These are phyloP conservation scores for Tenebrosternarchus preto DNA, from an alignment of 2,113 vertebrate species.

Conservation along the genomic window DNA sequence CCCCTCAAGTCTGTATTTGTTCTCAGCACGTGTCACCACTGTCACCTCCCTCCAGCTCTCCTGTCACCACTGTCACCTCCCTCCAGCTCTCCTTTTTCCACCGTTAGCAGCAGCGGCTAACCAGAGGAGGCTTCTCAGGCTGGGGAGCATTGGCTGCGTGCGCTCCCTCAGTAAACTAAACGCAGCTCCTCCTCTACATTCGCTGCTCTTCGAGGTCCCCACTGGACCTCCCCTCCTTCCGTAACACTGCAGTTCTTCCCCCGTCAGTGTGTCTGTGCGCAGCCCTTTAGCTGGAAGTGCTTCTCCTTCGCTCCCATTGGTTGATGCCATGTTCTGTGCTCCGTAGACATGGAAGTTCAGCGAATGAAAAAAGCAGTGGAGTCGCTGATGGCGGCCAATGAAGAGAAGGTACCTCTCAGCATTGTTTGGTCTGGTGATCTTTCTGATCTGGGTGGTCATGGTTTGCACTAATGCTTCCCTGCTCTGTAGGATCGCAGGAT, in stretches of 20 bases:
- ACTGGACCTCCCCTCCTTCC: constrained; percentile 8
- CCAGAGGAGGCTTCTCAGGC: constrained; percentile 30
- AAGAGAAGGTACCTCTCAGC: constrained; percentile 71
- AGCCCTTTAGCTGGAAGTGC: too few species aligned
- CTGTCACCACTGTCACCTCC: constrained; percentile 31
- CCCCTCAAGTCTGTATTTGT: constrained; percentile 43
- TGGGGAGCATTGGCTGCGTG: constrained; percentile 30
- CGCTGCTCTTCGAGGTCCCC: constrained; percentile 26
- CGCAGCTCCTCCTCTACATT: constrained; percentile 10
- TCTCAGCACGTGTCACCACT: constrained; percentile 43
- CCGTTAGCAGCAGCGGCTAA: constrained; percentile 3
- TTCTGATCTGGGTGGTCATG: not conserved
- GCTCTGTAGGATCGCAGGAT: constrained; percentile 88
- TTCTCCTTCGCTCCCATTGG: not conserved
- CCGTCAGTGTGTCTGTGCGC: too few species aligned
- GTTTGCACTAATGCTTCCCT: not conserved
- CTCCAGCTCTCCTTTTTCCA: constrained; percentile 24
- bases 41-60: not conserved
- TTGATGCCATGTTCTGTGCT: constrained; percentile 27
- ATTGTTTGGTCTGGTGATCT: not conserved
- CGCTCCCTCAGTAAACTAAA: constrained; percentile 27
- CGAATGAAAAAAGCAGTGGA: constrained; percentile 96
- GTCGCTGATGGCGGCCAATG: constrained; percentile 92
- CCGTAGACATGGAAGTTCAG: constrained; percentile 91
- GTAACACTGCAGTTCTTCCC: constrained; percentile 24